Percentiles rank a stretch among this genome's conserved stretches.
Conservation (phyloP, 1,140 invertebrate genomes). For the Sminthurinus signatus region DNA sequence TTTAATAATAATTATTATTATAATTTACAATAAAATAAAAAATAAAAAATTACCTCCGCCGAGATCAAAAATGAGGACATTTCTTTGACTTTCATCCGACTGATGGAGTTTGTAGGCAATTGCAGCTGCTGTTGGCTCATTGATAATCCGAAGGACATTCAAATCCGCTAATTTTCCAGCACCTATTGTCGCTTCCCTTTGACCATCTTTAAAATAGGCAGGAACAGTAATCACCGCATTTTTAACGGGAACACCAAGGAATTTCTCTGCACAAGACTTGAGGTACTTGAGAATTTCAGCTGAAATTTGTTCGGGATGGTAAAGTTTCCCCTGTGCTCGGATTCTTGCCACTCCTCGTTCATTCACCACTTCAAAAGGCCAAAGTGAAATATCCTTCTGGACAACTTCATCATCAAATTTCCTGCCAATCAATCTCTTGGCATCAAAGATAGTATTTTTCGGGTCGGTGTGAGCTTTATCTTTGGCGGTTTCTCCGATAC, state of each 20-base stretch:
- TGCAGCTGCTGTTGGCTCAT: conserved; percentile 47
- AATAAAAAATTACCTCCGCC: no score
- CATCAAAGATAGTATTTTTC: conserved; percentile 45
- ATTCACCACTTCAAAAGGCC: conserved; percentile 51
- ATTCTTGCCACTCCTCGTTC: conserved; percentile 47
- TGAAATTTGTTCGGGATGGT: conserved; percentile 50
- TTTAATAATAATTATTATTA: no score
- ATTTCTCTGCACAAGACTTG: conserved; percentile 45
- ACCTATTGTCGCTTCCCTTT: conserved; percentile 43
- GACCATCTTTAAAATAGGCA: conserved; percentile 47
- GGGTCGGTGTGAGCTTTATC: conserved; percentile 10
- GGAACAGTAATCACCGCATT: conserved; percentile 48
- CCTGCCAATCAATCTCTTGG: conserved; percentile 55
- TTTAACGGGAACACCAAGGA: conserved; percentile 44
- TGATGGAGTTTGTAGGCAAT: conserved; percentile 46
- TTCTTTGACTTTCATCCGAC: conserved; percentile 29
- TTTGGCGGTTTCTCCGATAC: conserved; percentile 9
- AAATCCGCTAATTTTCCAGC: conserved; percentile 66
- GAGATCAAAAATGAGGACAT: conserved; percentile 43
- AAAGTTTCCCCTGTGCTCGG: conserved; percentile 47
- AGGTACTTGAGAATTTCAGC: conserved; percentile 50
- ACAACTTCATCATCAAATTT: conserved; percentile 52
- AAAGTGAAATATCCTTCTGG: conserved; percentile 53
- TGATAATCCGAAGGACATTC: conserved; percentile 76
- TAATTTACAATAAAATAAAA: no score